Evolutionary conservation across 2,797 vertebrate species (phyloP).

Genomic region (Sylvilagus floridanus): DNA sequence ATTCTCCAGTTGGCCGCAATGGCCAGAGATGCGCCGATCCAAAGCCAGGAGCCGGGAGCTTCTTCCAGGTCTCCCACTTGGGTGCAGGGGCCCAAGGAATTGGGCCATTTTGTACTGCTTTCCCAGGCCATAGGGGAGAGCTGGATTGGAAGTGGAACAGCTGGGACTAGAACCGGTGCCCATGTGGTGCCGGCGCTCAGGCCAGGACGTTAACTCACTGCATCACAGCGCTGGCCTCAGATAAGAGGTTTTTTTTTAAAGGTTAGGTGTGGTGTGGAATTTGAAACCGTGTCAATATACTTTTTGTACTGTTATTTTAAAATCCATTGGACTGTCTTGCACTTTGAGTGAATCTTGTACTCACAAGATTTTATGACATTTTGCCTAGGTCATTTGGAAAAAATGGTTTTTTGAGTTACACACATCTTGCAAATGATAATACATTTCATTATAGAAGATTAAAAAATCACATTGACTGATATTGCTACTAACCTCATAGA

Average conservation of each 20-base stretch:
- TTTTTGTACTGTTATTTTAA: not conserved
- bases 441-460: not conserved
- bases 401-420: not conserved
- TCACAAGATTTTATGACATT: not conserved
- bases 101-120: too few species aligned
- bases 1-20: too few species aligned
- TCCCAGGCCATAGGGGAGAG: too few species aligned
- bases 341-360: conserved; percentile 8
- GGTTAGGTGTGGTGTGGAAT: not conserved
- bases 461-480: not conserved
- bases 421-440: not conserved
- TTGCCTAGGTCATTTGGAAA: not conserved
- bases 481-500: not conserved
- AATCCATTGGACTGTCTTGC: not conserved
- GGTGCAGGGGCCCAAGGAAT: too few species aligned
- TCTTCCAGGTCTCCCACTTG: too few species aligned
- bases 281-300: not conserved
- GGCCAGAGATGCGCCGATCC: too few species aligned
- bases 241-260: conserved; percentile 17
- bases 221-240: too few species aligned
- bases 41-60: too few species aligned
- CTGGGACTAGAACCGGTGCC: too few species aligned
- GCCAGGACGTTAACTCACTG: too few species aligned
- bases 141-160: too few species aligned
- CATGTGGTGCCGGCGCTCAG: too few species aligned